Base-by-base conservation (phyloP, 2,888 invertebrate species). In the Spialia ferax region DNA sequence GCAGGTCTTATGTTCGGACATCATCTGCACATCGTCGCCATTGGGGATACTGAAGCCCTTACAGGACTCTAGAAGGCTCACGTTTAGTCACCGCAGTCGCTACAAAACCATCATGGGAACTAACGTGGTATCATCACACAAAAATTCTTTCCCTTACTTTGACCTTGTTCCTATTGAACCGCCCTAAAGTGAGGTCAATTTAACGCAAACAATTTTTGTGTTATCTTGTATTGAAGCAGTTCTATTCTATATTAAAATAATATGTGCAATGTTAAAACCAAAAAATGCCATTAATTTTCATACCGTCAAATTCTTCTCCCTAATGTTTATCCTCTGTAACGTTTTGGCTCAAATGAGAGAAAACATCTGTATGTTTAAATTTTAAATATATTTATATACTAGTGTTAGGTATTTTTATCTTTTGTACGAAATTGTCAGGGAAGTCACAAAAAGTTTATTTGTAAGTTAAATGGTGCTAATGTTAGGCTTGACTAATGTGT, bases 211-310 rank as follows among this genome's bases (percentile, higher is more conserved):
- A 84, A 86, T 88, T 83, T 90, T 89, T 90, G 88, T 86, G 75
- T 77, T 74, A 73, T 77, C 74, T 79, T 84, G 85, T 75, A 80
- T 82, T 83, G 81, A 84, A 83, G 79, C 89, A 89, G 88, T 91
- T 89, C 85, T 87, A 83, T 85, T 89, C 85, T 87, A 83, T 85
- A 85, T 87, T 45, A 80, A 84, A 87, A 85, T 85, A 86, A 85
- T 85, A 90, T 87, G 93, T 93, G 93, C 93, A 93, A 93, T 93
- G 88, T 89, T 89, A 86, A 93, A 93, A 91, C 93, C 93, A 93
- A 93, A 93, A 66, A 91, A 93, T 82, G 88, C 89, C 91, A 90
- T 86, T 89, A 90, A 88, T 87, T 88, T 85, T 90, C 86, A 84
- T 83, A 87, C 86, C 82, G 80, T 85, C 69, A 85, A 87, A 82